phyloP scores from a whole-genome alignment of 2,888 invertebrate genomes.

The Drosophila gaucha region DNA sequence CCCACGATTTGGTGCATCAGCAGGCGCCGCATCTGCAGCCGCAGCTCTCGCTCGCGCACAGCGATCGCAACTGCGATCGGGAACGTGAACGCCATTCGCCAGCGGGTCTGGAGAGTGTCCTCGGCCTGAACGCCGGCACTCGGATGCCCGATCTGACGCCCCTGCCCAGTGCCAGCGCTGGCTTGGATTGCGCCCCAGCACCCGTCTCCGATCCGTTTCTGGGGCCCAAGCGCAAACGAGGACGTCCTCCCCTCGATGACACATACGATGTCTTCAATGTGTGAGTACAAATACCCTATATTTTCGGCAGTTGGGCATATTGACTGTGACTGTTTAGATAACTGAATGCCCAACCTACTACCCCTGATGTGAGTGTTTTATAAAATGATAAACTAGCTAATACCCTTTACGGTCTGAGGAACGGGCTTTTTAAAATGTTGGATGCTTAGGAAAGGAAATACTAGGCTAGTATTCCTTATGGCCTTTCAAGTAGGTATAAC shows the following conservation, averaged over 20 bases:
- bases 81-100: slow-evolving; percentile 55
- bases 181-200: slow-evolving; percentile 45
- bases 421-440: no score
- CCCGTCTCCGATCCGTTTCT: slow-evolving; percentile 71
- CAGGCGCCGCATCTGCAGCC: slow-evolving; percentile 44
- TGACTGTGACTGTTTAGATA: no score
- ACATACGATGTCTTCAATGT: slow-evolving; percentile 84
- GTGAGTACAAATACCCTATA: slow-evolving; percentile 62
- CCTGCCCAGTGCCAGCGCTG: slow-evolving; percentile 58
- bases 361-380: no score
- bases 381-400: no score
- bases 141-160: slow-evolving; percentile 82
- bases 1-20: slow-evolving; percentile 61
- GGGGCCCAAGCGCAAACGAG: slow-evolving; percentile 87
- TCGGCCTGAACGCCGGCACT: slow-evolving; percentile 28
- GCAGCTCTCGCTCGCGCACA: slow-evolving; percentile 24
- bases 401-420: no score
- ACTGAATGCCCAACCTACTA: no score
- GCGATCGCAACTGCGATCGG: slow-evolving; percentile 33
- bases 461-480: no score
- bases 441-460: no score
- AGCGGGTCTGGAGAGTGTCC: slow-evolving; percentile 42
- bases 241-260: slow-evolving; percentile 89
- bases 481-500: no score
- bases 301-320: no score